A percentile compares a stretch with the other conserved stretches of the same genome.
These are phyloP conservation scores for Apamea epomidion DNA, from an alignment of 2,888 invertebrate species.

Conservation along the genomic window DNA sequence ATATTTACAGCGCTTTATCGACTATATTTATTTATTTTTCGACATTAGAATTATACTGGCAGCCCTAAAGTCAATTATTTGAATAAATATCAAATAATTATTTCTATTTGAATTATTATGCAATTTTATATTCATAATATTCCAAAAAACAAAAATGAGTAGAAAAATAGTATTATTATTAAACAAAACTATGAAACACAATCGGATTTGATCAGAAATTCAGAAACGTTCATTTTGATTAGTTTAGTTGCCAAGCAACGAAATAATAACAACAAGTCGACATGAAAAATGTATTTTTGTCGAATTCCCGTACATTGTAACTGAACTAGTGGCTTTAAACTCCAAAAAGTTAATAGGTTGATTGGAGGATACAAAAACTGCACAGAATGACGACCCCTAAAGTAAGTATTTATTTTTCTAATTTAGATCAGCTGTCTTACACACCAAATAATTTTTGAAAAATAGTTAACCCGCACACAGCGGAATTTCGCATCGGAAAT, in stretches of 20 bases:
- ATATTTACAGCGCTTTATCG: neutral
- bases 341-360: neutral
- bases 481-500: neutral
- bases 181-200: neutral
- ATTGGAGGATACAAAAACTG: neutral
- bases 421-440: neutral
- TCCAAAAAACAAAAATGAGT: too few relatives aligned
- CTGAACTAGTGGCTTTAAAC: neutral
- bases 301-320: neutral
- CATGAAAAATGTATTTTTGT: conserved; percentile 25
- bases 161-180: neutral
- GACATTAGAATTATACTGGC: neutral
- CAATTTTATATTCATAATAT: neutral
- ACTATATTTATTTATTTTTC: neutral
- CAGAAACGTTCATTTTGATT: conserved; percentile 13
- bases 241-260: conserved; percentile 51
- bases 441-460: neutral
- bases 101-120: neutral
- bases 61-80: conserved; percentile 23
- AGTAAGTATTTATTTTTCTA: conserved; percentile 67
- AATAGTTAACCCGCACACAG: too few relatives aligned
- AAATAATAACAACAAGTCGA: conserved; percentile 21
- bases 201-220: neutral
- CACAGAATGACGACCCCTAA: conserved; percentile 78
- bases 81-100: neutral